Percentiles rank a stretch among this genome's conserved stretches.
Evolutionary conservation across 2,797 vertebrate genomes (phyloP).

Genomic region (Philypnodon macrostomus): DNA sequence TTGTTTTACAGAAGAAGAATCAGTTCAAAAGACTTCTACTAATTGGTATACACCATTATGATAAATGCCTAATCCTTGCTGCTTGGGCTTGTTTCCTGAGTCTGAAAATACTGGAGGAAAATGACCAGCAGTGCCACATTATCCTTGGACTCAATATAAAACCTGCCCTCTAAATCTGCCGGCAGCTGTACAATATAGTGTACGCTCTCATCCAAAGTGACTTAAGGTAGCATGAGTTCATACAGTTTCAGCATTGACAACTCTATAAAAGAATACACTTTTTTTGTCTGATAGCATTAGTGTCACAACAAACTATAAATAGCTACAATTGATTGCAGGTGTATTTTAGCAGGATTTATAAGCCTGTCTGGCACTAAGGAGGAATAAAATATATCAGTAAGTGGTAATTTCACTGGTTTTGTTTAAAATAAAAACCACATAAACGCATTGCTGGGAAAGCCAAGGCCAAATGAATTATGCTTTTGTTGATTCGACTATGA

Average conservation of each 20-base stretch:
- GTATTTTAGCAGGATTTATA: slow-evolving; percentile 3
- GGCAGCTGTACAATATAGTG: slow-evolving; percentile 27
- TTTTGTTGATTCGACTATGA: no score
- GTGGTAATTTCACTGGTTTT: no score
- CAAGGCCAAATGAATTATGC: no score
- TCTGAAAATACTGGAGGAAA: slow-evolving; percentile 8
- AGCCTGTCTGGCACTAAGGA: slow-evolving; percentile 2
- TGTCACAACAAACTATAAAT: slow-evolving; percentile 23
- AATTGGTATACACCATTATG: no score
- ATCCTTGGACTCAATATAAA: slow-evolving; percentile 12
- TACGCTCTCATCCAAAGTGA: slow-evolving; percentile 37
- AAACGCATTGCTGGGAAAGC: no score
- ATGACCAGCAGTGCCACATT: slow-evolving; percentile 11
- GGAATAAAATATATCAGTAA: neutral
- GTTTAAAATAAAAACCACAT: no score
- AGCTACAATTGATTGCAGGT: slow-evolving; percentile 12
- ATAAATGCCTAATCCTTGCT: slow-evolving; percentile 7
- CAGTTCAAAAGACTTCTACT: no score
- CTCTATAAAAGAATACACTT: slow-evolving; percentile 24
- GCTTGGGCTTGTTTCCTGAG: neutral
- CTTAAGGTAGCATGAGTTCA: slow-evolving; percentile 23
- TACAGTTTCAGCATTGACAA: slow-evolving; percentile 27
- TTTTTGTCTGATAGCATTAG: slow-evolving; percentile 13
- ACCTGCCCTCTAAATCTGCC: slow-evolving; percentile 26
- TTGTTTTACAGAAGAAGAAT: no score